Conservation (phyloP, 1,140 invertebrate genomes). For the Zaprionus taronus region DNA sequence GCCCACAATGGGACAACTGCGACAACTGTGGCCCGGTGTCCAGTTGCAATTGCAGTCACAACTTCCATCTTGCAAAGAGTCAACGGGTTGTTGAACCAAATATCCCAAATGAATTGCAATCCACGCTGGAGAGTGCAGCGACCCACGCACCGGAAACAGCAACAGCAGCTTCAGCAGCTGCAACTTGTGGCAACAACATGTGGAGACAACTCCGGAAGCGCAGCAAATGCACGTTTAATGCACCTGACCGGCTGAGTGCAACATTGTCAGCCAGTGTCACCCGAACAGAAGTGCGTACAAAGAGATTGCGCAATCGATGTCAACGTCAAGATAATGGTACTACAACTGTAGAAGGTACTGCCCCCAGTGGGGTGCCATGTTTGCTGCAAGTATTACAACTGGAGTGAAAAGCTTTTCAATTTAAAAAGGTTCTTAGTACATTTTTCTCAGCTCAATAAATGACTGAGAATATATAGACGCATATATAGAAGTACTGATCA, state of each 20-base stretch:
- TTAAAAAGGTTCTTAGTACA: no score
- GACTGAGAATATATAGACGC: neutral
- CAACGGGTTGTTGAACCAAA: conserved; percentile 71
- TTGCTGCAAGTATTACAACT: no score
- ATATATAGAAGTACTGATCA: neutral
- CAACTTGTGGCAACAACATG: conserved; percentile 26
- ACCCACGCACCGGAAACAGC: conserved; percentile 63
- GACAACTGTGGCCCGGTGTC: conserved; percentile 17
- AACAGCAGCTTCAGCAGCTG: conserved; percentile 7
- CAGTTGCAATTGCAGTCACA: conserved; percentile 9
- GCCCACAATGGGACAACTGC: conserved; percentile 12
- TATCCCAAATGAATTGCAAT: conserved; percentile 67
- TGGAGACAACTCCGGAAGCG: neutral
- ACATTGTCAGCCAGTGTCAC: conserved; percentile 1
- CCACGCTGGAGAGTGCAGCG: conserved; percentile 54
- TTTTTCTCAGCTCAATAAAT: neutral
- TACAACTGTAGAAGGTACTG: neutral
- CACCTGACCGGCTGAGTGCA: conserved; percentile 1
- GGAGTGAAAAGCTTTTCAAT: no score
- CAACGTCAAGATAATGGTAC: neutral
- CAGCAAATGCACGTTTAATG: neutral
- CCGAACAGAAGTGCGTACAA: neutral
- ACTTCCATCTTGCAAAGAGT: conserved; percentile 16
- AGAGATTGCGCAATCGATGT: neutral
- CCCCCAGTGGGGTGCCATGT: neutral